Base-by-base conservation (phyloP, 2,888 invertebrate genomes). In the Leptinotarsa peninsularis region DNA sequence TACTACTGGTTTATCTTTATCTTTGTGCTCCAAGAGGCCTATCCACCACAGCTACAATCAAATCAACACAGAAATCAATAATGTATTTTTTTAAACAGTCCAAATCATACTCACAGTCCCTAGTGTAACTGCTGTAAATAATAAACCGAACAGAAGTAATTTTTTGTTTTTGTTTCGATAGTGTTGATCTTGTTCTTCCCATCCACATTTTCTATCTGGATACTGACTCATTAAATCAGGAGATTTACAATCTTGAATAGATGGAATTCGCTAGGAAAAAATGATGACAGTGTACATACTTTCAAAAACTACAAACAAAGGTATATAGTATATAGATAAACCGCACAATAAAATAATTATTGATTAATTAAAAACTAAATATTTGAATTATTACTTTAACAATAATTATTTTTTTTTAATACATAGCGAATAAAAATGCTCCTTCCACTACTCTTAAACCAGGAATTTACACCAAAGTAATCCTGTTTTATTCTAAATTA, bases 81-180 rank as follows among this genome's bases (percentile, higher is more conserved):
- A 21, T 7, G 4, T 58, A 58, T 21, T 14, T 4, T 23, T 23
- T 23, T 21, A 60, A 50, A n/a, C 10, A n/a, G 43, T 63, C n/a
- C n/a, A 33, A 43, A 66, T 58, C 5, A 60, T 76, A 82, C 84
- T 81, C 81, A 87, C 86, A 58, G 83, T 83, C 52, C 83, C 86
- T 60, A 86, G 56, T 54, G 86, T 84, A 52, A 83, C 81, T 52
- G 86, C 84, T 17, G 85, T 80, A 70, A 85, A 77, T 15, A 87
- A 73, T 66, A 86, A 77, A n/a, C 87, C 83, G 52, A 86, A 67
- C 66, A 83, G 70, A 49, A 86, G 77, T 43, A 79, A 78, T 67
- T 76, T 81, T 77, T 81, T 80, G 66, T 81, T 80, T 75, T 75
- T 82, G 70, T 77, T 76, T 67, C 80, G 80, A 49, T 71, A 23